Evolutionary conservation across 2,797 vertebrate genomes (phyloP).

Genomic region (Eidolon dupreanum): DNA sequence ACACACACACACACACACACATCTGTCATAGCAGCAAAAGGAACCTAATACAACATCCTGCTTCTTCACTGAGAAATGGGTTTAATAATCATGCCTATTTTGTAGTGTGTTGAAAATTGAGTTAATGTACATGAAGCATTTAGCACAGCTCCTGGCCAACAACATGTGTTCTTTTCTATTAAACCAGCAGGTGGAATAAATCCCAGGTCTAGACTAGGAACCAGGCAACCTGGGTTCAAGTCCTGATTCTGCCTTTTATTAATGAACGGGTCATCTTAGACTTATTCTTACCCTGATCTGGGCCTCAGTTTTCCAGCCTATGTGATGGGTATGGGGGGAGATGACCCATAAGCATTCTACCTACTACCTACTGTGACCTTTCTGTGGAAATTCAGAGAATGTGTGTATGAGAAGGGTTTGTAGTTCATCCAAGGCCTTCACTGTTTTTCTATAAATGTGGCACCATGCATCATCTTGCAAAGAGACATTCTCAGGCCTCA

Average conservation of each 20-base stretch:
- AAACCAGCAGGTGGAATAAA: neutral
- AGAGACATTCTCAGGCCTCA: neutral
- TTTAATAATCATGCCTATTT: neutral
- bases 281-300: neutral
- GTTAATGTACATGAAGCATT: neutral
- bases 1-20: too few relatives aligned
- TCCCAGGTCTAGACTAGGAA: neutral
- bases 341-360: neutral
- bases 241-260: neutral
- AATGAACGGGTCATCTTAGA: neutral
- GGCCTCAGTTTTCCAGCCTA: neutral
- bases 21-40: neutral
- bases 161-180: fast-evolving
- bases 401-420: fast-evolving
- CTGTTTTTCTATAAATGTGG: neutral
- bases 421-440: neutral
- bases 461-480: neutral
- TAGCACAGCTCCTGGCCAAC: too few relatives aligned
- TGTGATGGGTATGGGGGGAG: neutral
- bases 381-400: neutral
- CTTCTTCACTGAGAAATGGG: neutral
- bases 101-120: neutral
- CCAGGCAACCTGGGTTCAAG: neutral
- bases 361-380: neutral
- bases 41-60: neutral